Evolutionary conservation across 2,797 vertebrate species (phyloP).

Genomic region (Melanotaenia maccullochi): DNA sequence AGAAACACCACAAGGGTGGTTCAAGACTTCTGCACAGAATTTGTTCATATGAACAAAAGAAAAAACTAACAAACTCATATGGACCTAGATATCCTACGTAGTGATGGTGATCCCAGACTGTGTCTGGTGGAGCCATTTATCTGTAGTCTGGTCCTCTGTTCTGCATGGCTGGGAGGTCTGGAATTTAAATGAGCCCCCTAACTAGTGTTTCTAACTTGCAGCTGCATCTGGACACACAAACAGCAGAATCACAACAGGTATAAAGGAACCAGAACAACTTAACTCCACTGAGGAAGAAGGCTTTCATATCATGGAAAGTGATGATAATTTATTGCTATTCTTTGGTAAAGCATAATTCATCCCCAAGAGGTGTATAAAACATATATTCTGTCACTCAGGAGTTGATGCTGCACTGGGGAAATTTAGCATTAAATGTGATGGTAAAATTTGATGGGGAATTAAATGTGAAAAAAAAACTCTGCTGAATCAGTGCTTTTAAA

Average conservation of each 20-base stretch:
- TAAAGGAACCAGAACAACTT: conserved; percentile 6
- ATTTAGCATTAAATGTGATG: conserved; percentile 28
- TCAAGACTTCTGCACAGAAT: not conserved
- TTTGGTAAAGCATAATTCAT: conserved; percentile 15
- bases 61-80: conserved; percentile 32
- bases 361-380: conserved; percentile 25
- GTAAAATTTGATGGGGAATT: conserved; percentile 26
- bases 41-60: not conserved
- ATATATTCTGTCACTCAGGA: conserved; percentile 38
- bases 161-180: conserved; percentile 73
- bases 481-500: conserved; percentile 57
- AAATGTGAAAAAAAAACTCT: conserved; percentile 43
- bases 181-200: conserved; percentile 79
- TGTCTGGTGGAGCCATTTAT: conserved; percentile 77
- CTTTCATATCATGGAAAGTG: conserved; percentile 15
- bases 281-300: not conserved
- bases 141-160: conserved; percentile 75
- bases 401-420: conserved; percentile 24
- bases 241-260: conserved; percentile 64
- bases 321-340: conserved; percentile 18
- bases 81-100: conserved; percentile 49
- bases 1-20: not conserved
- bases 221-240: conserved; percentile 63
- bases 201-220: conserved; percentile 71
- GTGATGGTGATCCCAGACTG: conserved; percentile 72